A percentile compares a stretch with the other conserved stretches of the same genome.
phyloP scores from a whole-genome alignment of 2,113 vertebrate species.

The Aptenodytes forsteri region DNA sequence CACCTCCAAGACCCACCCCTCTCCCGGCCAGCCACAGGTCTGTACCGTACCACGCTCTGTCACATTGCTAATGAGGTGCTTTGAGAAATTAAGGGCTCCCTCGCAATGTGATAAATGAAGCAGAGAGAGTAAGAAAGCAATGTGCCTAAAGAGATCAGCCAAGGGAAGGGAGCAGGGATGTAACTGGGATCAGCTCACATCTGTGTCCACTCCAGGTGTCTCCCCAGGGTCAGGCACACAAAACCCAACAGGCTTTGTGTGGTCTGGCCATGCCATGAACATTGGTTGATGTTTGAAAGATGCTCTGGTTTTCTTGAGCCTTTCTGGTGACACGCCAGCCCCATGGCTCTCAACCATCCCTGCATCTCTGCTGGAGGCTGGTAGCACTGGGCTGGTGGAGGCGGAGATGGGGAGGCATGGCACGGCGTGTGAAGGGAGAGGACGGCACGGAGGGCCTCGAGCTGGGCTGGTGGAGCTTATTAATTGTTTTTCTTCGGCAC shows the following conservation, averaged over 20 bases:
- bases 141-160: accelerated
- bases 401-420: neutral
- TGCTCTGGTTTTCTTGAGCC: neutral
- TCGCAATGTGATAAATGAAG: neutral
- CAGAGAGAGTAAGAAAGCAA: neutral
- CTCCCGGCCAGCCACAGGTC: neutral
- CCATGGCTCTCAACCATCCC: neutral
- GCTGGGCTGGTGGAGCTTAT: conserved; percentile 27
- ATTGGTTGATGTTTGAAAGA: neutral
- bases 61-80: neutral
- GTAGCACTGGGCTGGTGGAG: neutral
- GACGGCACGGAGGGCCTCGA: neutral
- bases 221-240: neutral
- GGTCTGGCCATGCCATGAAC: neutral
- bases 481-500: conserved; percentile 60
- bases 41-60: neutral
- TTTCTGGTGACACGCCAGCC: neutral
- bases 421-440: accelerated
- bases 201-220: neutral
- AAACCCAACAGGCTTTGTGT: neutral
- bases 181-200: neutral
- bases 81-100: neutral
- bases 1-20: neutral
- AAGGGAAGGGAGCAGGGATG: neutral
- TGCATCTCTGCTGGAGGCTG: neutral